Percentiles rank a stretch among this genome's conserved stretches.
These are phyloP conservation scores for Meteorus cinctellus DNA, from an alignment of 2,888 invertebrate genomes.

Conservation along the genomic window DNA sequence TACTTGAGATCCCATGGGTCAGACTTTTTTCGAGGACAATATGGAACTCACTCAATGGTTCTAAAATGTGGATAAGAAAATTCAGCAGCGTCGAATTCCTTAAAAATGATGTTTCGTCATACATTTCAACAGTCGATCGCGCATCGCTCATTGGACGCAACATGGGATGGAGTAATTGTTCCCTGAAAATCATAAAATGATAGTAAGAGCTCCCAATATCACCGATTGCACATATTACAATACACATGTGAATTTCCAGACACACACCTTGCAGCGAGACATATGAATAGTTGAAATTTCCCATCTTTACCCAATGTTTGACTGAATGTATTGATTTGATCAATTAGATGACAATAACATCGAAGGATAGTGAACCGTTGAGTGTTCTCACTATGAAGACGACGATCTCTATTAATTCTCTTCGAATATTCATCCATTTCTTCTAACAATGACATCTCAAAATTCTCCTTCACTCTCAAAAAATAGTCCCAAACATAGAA, in stretches of 20 bases:
- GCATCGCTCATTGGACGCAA: constrained; percentile 92
- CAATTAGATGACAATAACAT: constrained; percentile 91
- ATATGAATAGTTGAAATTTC: constrained; percentile 97
- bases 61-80: constrained; percentile 92
- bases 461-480: constrained; percentile 86
- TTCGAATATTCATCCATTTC: constrained; percentile 75
- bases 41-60: constrained; percentile 91
- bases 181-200: constrained; percentile 75
- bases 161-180: constrained; percentile 92
- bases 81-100: constrained; percentile 89
- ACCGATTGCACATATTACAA: neutral
- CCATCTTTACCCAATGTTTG: constrained; percentile 97
- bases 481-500: constrained; percentile 99
- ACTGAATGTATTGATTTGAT: constrained; percentile 90
- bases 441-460: constrained; percentile 82
- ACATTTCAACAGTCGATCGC: constrained; percentile 93
- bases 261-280: constrained; percentile 89
- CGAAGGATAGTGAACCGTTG: constrained; percentile 81
- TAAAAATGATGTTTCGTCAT: constrained; percentile 96
- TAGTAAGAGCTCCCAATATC: neutral
- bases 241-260: constrained; percentile 9
- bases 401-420: constrained; percentile 64
- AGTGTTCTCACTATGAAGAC: constrained; percentile 63
- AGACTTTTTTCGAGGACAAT: constrained; percentile 91
- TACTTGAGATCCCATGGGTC: constrained; percentile 79